Evolutionary conservation across 2,113 vertebrate genomes (phyloP), one percentile per base, ranked within the genome.

Genomic region (pig (Sus scrofa)): DNA sequence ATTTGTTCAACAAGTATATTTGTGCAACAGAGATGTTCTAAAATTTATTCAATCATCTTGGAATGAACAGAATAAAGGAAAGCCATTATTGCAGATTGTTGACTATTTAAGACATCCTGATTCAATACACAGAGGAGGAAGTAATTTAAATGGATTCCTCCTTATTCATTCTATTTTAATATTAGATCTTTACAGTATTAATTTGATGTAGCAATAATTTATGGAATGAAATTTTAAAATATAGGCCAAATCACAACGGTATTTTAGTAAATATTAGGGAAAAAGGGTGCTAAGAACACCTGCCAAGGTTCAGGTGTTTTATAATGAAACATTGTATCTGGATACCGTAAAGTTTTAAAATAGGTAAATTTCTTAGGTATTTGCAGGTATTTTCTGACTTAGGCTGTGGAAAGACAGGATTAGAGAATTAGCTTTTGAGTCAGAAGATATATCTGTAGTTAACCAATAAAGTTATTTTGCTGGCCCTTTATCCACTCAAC

Each of bases 111-210:
- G 91, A 39, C 10, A 67, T 18, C 20, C 79, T 86, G 75, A 79
- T 89, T 96, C 18, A 89, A 19, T 78, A 70, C 6, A 27, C 14
- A 3, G 39, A 92, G 14, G 30, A 85, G 18, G 26, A 13, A 81
- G 54, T 74, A 39, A 63, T 67, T 86, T 58, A 84, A 87, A 52
- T 37, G n/a, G 24, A 6, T 75, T 13, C 34, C 88, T 94, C 10
- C 30, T 77, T 85, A 75, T 78, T 94, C 73, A 77, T 52, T 87
- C 56, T 94, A 68, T 86, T 86, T 94, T 95, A 87, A 75, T 85
- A 81, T 77, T 75, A 68, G 81, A 39, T 79, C 20, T 94, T 90
- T 79, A n/a, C 6, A 44, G 73, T 79, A 7, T 24, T 44, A 60
- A 14, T 58, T 82, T 94, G 70, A 93, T 14, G 4, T 32, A 91